Conservation (phyloP, 2,113 vertebrate species). For the Rana temporaria region DNA sequence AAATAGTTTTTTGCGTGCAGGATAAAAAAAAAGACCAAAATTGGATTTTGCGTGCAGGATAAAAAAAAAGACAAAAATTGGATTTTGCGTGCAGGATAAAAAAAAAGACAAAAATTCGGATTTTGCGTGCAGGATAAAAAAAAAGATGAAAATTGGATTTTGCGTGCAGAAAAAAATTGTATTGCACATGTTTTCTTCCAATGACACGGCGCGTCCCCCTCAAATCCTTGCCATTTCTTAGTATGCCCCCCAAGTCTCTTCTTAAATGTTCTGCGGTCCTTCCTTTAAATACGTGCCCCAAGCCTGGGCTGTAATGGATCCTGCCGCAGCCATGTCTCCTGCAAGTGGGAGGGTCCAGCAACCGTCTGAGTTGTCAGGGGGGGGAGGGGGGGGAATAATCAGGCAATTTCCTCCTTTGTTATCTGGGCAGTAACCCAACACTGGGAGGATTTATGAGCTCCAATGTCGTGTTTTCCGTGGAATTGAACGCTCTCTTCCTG, state of each 20-base stretch:
- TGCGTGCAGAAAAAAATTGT: not conserved
- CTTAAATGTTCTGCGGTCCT: slow-evolving; percentile 2
- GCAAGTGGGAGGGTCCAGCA: slow-evolving; percentile 19
- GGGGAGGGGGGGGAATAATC: not conserved
- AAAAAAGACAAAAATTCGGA: no score
- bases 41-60: not conserved
- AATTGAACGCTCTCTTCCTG: not conserved
- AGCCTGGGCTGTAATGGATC: slow-evolving; percentile 44
- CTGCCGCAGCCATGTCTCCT: slow-evolving; percentile 22
- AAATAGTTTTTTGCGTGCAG: no score
- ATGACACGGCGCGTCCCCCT: not conserved
- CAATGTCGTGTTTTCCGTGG: not conserved
- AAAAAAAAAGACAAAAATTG: not conserved
- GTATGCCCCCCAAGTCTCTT: not conserved
- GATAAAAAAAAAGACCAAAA: not conserved
- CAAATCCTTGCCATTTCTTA: not conserved
- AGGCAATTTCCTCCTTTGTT: slow-evolving; percentile 19
- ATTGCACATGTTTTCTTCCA: not conserved
- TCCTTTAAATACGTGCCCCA: slow-evolving; percentile 32
- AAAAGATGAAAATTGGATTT: not conserved
- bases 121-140: no score
- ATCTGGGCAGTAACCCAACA: not conserved
- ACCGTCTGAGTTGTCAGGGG: slow-evolving; percentile 12
- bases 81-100: not conserved
- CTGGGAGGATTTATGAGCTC: not conserved